A percentile compares a stretch with the other conserved stretches of the same genome.
Conservation (phyloP, 2,797 vertebrate species). For the Podargus strigoides region DNA sequence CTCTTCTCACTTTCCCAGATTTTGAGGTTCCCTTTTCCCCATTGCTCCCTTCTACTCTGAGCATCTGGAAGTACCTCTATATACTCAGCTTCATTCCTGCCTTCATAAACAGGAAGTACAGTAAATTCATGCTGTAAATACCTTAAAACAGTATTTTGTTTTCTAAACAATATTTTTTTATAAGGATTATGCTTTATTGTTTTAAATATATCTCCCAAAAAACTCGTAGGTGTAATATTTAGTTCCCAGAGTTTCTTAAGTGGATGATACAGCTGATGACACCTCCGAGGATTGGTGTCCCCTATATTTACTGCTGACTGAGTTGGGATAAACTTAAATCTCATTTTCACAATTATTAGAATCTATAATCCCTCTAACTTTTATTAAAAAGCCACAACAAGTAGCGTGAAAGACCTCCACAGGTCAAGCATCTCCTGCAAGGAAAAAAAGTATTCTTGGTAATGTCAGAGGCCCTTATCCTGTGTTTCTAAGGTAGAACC, state of each 20-base stretch:
- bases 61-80: no score
- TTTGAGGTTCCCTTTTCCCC: no score
- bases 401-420: background rate
- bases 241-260: background rate
- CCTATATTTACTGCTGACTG: background rate
- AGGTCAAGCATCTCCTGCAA: background rate
- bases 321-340: background rate
- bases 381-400: background rate
- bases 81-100: background rate
- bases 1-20: no score
- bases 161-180: background rate
- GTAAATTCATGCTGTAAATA: background rate
- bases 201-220: background rate
- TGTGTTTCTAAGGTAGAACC: background rate
- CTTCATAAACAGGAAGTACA: background rate
- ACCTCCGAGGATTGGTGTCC: rapidly evolving
- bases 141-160: background rate
- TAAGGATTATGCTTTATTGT: background rate
- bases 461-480: background rate
- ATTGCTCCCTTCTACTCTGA: no score
- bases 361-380: background rate
- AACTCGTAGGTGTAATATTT: background rate
- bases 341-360: background rate
- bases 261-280: background rate
- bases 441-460: background rate